Evolutionary conservation across 1,140 invertebrate species (phyloP).

Genomic region (Mizuhopecten yessoensis): DNA sequence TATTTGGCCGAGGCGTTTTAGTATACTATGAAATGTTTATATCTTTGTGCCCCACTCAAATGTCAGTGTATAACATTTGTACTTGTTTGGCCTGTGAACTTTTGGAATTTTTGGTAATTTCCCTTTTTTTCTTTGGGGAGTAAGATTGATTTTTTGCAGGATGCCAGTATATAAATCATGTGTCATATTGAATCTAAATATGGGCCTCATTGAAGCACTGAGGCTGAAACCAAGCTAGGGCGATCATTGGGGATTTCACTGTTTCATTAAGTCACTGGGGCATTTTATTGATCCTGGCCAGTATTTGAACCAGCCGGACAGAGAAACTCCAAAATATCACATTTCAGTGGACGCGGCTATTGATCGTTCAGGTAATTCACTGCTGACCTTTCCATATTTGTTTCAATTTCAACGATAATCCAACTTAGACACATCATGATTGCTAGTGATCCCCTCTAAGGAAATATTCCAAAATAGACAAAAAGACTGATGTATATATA

Average conservation of each 20-base stretch:
- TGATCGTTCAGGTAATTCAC: background rate
- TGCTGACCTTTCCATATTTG: conserved; percentile 7
- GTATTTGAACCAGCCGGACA: conserved; percentile 24
- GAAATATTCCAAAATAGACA: conserved; percentile 26
- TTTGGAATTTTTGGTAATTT: conserved; percentile 29
- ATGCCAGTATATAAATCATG: background rate
- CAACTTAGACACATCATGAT: conserved; percentile 5
- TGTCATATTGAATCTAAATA: conserved; percentile 39
- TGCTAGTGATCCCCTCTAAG: background rate
- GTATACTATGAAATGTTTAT: conserved; percentile 35
- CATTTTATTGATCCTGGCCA: conserved; percentile 23
- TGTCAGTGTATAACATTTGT: conserved; percentile 10
- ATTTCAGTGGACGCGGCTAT: background rate
- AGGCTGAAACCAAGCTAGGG: conserved; percentile 15
- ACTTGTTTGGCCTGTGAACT: conserved; percentile 37
- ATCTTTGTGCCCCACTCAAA: background rate
- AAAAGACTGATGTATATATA: conserved; percentile 19
- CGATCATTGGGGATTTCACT: conserved; percentile 32
- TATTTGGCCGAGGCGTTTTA: background rate
- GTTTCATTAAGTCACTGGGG: conserved; percentile 24
- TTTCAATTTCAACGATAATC: conserved; percentile 28
- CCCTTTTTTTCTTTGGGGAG: conserved; percentile 4
- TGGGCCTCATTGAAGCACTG: conserved; percentile 13
- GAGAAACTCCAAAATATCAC: conserved; percentile 30
- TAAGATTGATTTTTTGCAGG: conserved; percentile 28